Evolutionary conservation across 1,140 invertebrate species (phyloP).

Genomic region (Anastrepha ludens): DNA sequence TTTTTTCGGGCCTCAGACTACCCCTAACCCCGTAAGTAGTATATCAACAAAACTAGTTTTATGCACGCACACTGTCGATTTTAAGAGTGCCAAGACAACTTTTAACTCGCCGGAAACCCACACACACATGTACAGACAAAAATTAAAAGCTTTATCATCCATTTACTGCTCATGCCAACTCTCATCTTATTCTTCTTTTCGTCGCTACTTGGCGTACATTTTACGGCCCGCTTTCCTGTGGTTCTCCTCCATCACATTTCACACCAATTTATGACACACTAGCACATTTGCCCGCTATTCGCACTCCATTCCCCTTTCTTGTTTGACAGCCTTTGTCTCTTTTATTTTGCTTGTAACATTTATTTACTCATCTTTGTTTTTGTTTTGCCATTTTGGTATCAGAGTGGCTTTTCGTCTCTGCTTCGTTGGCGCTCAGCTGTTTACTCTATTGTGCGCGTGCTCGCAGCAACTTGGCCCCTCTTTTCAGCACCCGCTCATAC

Average conservation of each 20-base stretch:
- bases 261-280: neutral
- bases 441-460: constrained; percentile 1
- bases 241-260: neutral
- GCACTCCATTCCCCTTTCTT: neutral
- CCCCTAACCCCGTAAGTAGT: too few relatives aligned
- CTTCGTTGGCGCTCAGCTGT: constrained; percentile 13
- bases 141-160: neutral
- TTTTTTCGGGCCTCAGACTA: too few relatives aligned
- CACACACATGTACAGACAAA: neutral
- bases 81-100: too few relatives aligned
- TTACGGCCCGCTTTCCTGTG: neutral
- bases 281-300: neutral
- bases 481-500: neutral
- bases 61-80: too few relatives aligned
- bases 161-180: neutral
- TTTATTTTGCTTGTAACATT: constrained; percentile 39
- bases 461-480: neutral
- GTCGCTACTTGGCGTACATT: neutral
- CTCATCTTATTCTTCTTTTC: neutral
- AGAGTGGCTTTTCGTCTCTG: neutral
- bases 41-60: too few relatives aligned
- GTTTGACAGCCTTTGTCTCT: constrained; percentile 14
- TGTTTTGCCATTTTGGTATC: neutral
- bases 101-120: neutral
- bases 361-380: constrained; percentile 39